Conservation (phyloP, 2,113 vertebrate species). For the Halichoeres trimaculatus region DNA sequence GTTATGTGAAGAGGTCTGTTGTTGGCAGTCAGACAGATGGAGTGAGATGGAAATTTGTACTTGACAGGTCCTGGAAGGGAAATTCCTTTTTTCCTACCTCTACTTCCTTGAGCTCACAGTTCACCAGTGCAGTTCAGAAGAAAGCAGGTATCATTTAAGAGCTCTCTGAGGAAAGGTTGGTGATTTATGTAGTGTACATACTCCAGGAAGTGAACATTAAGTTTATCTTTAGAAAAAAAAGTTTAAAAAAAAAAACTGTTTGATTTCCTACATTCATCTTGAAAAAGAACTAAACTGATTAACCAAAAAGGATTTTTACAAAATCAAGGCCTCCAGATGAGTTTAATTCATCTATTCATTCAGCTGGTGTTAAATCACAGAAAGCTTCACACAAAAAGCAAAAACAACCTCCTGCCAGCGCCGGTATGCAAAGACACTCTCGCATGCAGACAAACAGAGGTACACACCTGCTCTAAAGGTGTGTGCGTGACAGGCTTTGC, state of each 20-base stretch:
- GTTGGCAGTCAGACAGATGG: neutral
- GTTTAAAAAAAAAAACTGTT: too few species aligned
- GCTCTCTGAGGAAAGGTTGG: neutral
- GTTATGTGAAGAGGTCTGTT: neutral
- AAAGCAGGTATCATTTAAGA: neutral
- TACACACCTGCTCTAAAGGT: conserved; percentile 70
- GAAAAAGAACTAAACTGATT: too few species aligned
- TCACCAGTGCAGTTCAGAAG: neutral
- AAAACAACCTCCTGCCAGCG: conserved; percentile 33
- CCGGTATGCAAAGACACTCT: conserved; percentile 50
- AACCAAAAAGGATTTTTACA: neutral
- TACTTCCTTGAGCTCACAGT: conserved; percentile 11
- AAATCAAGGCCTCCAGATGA: neutral
- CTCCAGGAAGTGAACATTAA: neutral
- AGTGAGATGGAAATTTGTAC: neutral
- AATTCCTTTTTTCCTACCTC: conserved; percentile 12
- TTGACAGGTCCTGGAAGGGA: conserved; percentile 5
- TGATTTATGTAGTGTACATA: neutral
- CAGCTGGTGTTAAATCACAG: conserved; percentile 31
- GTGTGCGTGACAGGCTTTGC: conserved; percentile 73
- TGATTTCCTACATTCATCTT: too few species aligned
- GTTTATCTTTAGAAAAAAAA: neutral
- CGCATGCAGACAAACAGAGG: conserved; percentile 11
- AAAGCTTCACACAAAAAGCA: conserved; percentile 33
- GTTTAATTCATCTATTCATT: conserved; percentile 12